A percentile compares a stretch with the other conserved stretches of the same genome.
Evolutionary conservation across 2,888 invertebrate genomes (phyloP).

Genomic region (Zygothrica quintamaculata): DNA sequence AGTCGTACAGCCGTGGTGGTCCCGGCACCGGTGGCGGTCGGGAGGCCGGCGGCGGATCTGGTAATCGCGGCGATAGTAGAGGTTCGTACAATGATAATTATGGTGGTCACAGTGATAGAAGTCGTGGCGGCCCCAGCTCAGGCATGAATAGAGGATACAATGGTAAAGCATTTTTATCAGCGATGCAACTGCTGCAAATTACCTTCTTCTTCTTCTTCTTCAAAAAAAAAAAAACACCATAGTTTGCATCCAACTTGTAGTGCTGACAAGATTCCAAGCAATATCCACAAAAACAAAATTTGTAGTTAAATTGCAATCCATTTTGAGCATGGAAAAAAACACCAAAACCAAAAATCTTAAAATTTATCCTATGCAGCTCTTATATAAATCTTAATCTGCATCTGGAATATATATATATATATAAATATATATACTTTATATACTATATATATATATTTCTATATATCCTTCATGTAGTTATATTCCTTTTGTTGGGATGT

Average conservation of each 20-base stretch:
- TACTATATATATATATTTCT: too few species aligned
- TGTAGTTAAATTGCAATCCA: conserved; percentile 47
- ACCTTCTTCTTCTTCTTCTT: too few species aligned
- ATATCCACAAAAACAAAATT: too few species aligned
- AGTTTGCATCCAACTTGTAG: conserved; percentile 74
- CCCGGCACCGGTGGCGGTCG: conserved; percentile 66
- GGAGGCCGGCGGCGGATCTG: conserved; percentile 73
- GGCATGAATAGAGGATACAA: conserved; percentile 86
- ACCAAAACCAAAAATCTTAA: conserved; percentile 5
- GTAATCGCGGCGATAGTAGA: conserved; percentile 82
- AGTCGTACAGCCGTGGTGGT: conserved; percentile 67
- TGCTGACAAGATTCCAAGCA: conserved; percentile 37
- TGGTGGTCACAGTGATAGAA: conserved; percentile 84
- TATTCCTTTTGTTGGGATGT: too few species aligned
- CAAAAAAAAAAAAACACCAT: conserved; percentile 68
- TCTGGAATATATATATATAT: too few species aligned
- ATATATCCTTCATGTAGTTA: too few species aligned
- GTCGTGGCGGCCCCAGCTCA: conserved; percentile 84
- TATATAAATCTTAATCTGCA: conserved; percentile 11
- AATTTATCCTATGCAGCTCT: conserved; percentile 13
- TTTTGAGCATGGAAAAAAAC: conserved; percentile 44
- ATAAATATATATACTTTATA: background rate
- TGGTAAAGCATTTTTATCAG: conserved; percentile 82
- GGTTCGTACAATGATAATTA: conserved; percentile 85
- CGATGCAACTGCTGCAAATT: conserved; percentile 56